Percentiles rank a stretch among this genome's conserved stretches.
Conservation (phyloP, 2,113 vertebrate species). For the Seriola quinqueradiata region DNA sequence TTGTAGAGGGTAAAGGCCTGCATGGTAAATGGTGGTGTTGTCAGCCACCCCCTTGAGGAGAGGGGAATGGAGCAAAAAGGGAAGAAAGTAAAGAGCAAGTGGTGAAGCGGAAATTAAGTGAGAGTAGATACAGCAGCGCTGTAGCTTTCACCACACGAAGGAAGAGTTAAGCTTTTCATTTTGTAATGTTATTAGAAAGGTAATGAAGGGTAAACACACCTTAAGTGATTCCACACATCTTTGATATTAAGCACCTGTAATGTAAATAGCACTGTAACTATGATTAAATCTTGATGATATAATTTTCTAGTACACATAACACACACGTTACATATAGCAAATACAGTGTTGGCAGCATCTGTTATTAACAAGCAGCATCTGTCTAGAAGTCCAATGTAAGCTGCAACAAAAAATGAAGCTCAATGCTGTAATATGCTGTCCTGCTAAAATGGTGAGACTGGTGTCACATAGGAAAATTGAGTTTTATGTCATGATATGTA, state of each 20-base stretch:
- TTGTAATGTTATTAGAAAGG: slow-evolving; percentile 1
- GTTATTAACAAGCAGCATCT: slow-evolving; percentile 17
- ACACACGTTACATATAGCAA: neutral
- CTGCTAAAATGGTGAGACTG: neutral
- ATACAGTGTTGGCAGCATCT: neutral
- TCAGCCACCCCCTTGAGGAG: slow-evolving; percentile 8
- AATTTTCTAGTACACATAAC: neutral
- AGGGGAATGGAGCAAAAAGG: slow-evolving; percentile 6
- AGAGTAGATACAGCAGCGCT: neutral
- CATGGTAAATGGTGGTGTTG: slow-evolving; percentile 38
- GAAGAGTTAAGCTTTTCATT: slow-evolving; percentile 18
- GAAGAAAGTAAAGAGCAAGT: neutral
- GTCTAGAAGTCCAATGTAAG: neutral
- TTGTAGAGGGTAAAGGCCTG: slow-evolving; percentile 40
- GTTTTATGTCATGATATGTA: neutral
- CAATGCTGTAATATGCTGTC: neutral
- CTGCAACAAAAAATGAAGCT: neutral
- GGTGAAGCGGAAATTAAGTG: slow-evolving; percentile 16
- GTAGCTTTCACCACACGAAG: neutral
- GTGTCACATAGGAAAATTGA: neutral
- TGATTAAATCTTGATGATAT: neutral
- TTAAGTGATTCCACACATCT: slow-evolving; percentile 2
- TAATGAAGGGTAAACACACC: neutral
- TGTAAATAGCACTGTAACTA: neutral
- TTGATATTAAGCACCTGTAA: slow-evolving; percentile 11